These are phyloP conservation scores for Tillus elongatus DNA, from an alignment of 2,888 invertebrate species.

Conservation along the genomic window DNA sequence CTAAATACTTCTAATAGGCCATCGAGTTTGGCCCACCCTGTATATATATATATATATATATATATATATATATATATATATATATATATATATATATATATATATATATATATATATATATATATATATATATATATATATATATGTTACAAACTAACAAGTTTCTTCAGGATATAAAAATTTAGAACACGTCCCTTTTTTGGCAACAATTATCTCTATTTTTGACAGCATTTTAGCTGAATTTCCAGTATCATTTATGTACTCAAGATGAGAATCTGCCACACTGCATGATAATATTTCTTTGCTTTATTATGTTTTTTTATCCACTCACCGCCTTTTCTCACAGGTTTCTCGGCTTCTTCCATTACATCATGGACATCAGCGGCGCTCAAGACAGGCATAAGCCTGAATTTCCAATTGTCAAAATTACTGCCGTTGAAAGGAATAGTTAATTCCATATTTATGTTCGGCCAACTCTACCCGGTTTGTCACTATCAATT, in stretches of 20 bases:
- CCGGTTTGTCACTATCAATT: too few species aligned
- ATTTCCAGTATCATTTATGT: constrained; percentile 17
- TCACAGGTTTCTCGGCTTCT: constrained; percentile 6
- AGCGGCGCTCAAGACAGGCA: constrained; percentile 13
- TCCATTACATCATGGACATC: constrained; percentile 11
- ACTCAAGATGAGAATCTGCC: constrained; percentile 18
- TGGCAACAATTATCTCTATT: constrained; percentile 16
- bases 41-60: too few species aligned
- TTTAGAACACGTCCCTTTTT: constrained; percentile 10
- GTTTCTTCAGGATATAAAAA: constrained; percentile 9
- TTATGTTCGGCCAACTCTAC: too few species aligned
- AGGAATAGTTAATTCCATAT: too few species aligned
- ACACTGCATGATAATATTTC: too few species aligned
- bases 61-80: too few species aligned
- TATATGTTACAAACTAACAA: constrained; percentile 6
- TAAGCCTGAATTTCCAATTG: constrained; percentile 17
- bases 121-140: too few species aligned
- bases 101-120: too few species aligned
- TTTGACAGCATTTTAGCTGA: constrained; percentile 17
- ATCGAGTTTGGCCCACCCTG: too few species aligned
- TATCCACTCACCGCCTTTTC: constrained; percentile 11
- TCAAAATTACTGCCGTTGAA: constrained; percentile 18
- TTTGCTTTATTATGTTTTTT: constrained; percentile 16
- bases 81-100: too few species aligned
- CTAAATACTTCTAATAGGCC: too few species aligned